Evolutionary conservation across 2,797 vertebrate genomes (phyloP), one percentile per base, ranked within the genome.

Genomic region (Chelmon rostratus): DNA sequence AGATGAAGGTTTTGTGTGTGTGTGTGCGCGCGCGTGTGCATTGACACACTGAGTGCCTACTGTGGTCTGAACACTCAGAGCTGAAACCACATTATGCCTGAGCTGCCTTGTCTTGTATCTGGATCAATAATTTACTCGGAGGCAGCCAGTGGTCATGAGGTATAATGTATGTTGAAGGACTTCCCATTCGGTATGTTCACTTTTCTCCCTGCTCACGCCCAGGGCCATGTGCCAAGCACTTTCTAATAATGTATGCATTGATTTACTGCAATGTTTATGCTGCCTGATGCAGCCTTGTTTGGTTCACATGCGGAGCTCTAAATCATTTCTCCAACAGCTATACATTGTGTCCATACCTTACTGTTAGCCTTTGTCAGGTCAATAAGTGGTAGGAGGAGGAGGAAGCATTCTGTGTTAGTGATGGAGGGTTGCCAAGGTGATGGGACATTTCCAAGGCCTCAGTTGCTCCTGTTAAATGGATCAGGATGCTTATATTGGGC

Each of bases 51-150:
- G 69, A 37, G 70, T 35, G 70, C 21, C 16, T 67, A 49, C 21
- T 28, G 52, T 21, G 3, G 47, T 59, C 33, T 49, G 49, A 63
- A 76, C 85, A 79, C 13, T 86, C 59, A 81, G 25, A 74, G 66
- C 73, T 68, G 64, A 81, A 83, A 83, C 38, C 28, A 64, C 42
- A 58, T 76, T 63, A 66, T 31, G 47, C 63, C 44, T 33, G 35
- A 88, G 82, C 67, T 65, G 63, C 73, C 58, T 42, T 33, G 47
- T 73, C 42, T 69, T 28, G 10, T 53, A 37, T 76, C 15, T 74
- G 56, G 66, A 84, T 91, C 85, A 87, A 76, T 88, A 79, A 78
- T 63, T 89, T 21, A 75, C 68, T 78, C 54, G 54, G 47, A 68
- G 46, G 65, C 76, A 62, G 83, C 73, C 18, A 0, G 46, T 77